A percentile compares a stretch with the other conserved stretches of the same genome.
Evolutionary conservation across 1,140 invertebrate species (phyloP).

Genomic region (Drosophila tani): DNA sequence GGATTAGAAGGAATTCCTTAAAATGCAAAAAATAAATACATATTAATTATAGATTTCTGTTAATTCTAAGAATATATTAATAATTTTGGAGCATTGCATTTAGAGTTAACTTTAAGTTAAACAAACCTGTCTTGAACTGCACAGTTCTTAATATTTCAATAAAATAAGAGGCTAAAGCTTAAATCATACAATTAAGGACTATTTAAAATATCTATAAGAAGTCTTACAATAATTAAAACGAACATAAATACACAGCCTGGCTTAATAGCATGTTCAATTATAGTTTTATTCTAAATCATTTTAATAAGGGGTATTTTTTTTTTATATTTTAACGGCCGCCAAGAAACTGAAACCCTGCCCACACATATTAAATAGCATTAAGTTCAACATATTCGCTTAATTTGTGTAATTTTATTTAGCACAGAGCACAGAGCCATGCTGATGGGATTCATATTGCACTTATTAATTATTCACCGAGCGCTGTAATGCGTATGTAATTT

Average conservation of each 20-base stretch:
- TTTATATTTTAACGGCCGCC: too few relatives aligned
- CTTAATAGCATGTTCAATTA: not conserved
- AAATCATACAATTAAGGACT: not conserved
- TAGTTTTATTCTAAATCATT: not conserved
- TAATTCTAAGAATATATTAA: too few relatives aligned
- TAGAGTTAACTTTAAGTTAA: too few relatives aligned
- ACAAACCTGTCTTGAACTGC: not conserved
- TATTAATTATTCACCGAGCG: slow-evolving; percentile 35
- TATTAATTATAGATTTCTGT: too few relatives aligned
- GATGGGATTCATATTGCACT: slow-evolving; percentile 21
- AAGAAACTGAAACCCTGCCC: too few relatives aligned
- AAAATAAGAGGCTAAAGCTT: not conserved
- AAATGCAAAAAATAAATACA: too few relatives aligned
- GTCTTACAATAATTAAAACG: not conserved
- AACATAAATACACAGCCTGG: not conserved
- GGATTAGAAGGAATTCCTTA: too few relatives aligned
- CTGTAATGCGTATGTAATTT: slow-evolving; percentile 25
- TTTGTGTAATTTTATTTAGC: slow-evolving; percentile 40
- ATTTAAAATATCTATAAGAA: not conserved
- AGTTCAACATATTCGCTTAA: slow-evolving; percentile 18
- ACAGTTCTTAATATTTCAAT: not conserved
- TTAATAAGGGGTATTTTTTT: slow-evolving; percentile 26
- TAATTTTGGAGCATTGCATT: too few relatives aligned
- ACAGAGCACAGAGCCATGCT: not conserved
- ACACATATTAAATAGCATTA: slow-evolving; percentile 2